Evolutionary conservation across 2,888 invertebrate species (phyloP).

Genomic region (Ametastegia equiseti): DNA sequence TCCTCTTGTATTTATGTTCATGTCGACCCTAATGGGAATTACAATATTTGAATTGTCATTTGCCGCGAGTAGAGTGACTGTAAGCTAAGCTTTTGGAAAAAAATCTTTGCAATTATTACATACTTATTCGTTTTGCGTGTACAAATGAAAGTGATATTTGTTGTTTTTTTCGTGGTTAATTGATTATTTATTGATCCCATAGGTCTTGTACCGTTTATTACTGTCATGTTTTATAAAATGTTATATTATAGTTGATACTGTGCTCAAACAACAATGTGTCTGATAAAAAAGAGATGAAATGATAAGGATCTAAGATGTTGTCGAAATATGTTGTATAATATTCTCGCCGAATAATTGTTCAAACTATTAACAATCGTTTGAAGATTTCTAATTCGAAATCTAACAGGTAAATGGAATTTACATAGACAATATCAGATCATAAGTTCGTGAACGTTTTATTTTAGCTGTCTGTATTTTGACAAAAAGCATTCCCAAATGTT

Average conservation of each 20-base stretch:
- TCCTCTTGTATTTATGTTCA: neutral
- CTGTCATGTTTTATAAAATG: constrained; percentile 11
- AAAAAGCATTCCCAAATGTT: constrained; percentile 23
- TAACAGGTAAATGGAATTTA: neutral
- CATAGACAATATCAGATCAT: constrained; percentile 4
- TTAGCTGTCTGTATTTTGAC: constrained; percentile 8
- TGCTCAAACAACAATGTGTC: neutral
- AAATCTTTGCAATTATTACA: constrained; percentile 6
- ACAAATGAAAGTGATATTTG: neutral
- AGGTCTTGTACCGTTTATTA: neutral
- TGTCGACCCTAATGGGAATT: neutral
- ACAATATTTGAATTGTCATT: constrained; percentile 4
- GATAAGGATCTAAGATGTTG: neutral
- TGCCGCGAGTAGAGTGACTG: constrained; percentile 4
- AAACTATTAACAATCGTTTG: neutral
- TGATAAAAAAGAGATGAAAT: neutral
- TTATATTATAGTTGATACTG: neutral
- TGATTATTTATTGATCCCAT: constrained; percentile 12
- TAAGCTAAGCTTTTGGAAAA: neutral
- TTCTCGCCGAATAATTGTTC: neutral
- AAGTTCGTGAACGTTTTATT: neutral
- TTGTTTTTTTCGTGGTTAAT: constrained; percentile 3
- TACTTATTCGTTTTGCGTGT: constrained; percentile 3
- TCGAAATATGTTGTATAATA: neutral
- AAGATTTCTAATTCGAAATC: neutral